These are phyloP conservation scores for Tanypteryx hageni DNA, from an alignment of 2,888 invertebrate genomes.

Conservation along the genomic window DNA sequence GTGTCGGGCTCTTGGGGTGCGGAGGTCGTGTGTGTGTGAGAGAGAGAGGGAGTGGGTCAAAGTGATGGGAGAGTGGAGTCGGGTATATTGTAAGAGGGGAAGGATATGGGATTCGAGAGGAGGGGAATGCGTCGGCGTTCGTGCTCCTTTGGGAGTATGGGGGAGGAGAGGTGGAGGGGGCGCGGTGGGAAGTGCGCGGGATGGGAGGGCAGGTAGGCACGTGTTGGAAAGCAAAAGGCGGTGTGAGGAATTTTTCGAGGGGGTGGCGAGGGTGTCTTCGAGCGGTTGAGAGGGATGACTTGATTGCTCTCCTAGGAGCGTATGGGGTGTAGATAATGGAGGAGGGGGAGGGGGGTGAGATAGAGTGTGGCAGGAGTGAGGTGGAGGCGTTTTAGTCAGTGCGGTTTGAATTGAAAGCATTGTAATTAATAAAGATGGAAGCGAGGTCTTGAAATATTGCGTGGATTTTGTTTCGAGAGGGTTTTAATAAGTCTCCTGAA, in stretches of 20 bases:
- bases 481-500: no score
- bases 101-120: neutral
- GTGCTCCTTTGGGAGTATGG: neutral
- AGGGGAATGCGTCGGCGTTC: no score
- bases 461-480: no score
- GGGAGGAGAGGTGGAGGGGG: neutral
- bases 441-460: neutral
- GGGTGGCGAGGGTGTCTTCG: neutral
- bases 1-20: conserved; percentile 25
- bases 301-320: conserved; percentile 32
- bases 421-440: neutral
- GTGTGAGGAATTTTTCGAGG: neutral
- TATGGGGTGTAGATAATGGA: neutral
- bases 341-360: neutral
- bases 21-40: neutral
- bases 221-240: no score
- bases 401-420: neutral
- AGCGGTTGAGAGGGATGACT: conserved; percentile 13
- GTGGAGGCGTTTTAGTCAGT: conserved; percentile 1
- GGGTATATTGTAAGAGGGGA: neutral
- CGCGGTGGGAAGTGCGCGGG: neutral
- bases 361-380: neutral
- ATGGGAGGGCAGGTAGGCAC: no score
- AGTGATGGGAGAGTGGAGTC: neutral
- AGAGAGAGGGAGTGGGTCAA: neutral